phyloP scores from a whole-genome alignment of 2,113 vertebrate species.

The Pitta sordida region DNA sequence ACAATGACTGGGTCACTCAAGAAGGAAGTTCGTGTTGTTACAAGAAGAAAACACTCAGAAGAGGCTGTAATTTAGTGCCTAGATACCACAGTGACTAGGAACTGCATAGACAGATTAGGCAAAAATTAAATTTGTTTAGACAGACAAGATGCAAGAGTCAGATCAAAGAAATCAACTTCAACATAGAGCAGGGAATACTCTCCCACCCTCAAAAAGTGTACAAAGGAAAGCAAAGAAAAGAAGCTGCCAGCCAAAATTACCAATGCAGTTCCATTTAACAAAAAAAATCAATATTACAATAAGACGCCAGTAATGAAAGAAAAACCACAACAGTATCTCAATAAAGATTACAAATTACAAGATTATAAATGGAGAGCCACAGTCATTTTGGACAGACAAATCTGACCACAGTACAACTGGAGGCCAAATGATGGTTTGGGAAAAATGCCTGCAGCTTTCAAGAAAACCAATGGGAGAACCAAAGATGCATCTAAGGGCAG shows the following conservation, averaged over 20 bases:
- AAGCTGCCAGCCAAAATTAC: conserved; percentile 57
- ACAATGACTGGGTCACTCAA: conserved; percentile 32
- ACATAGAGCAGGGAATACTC: not conserved
- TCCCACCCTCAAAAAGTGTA: not conserved
- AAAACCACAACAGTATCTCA: conserved; percentile 47
- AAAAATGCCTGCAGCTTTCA: conserved; percentile 28
- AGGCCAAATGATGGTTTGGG: conserved; percentile 35
- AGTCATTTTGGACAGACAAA: conserved; percentile 49
- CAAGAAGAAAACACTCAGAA: conserved; percentile 30
- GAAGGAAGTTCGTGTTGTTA: conserved; percentile 28
- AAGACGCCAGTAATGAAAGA: conserved; percentile 60
- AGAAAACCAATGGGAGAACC: conserved; percentile 41
- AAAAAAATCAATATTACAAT: conserved; percentile 65
- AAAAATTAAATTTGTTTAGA: conserved; percentile 47
- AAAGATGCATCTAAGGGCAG: not conserved
- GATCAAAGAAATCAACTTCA: conserved; percentile 31
- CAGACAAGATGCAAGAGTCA: not conserved
- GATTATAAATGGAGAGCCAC: conserved; percentile 59
- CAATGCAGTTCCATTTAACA: conserved; percentile 51
- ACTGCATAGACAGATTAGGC: conserved; percentile 15
- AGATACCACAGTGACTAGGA: conserved; percentile 24
- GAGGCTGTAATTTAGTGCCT: conserved; percentile 31
- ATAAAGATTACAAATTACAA: conserved; percentile 61
- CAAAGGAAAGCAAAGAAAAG: conserved; percentile 25
- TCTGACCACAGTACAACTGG: conserved; percentile 41